Conservation (phyloP, 2,797 vertebrate genomes). For the Lagocephalus sceleratus region DNA sequence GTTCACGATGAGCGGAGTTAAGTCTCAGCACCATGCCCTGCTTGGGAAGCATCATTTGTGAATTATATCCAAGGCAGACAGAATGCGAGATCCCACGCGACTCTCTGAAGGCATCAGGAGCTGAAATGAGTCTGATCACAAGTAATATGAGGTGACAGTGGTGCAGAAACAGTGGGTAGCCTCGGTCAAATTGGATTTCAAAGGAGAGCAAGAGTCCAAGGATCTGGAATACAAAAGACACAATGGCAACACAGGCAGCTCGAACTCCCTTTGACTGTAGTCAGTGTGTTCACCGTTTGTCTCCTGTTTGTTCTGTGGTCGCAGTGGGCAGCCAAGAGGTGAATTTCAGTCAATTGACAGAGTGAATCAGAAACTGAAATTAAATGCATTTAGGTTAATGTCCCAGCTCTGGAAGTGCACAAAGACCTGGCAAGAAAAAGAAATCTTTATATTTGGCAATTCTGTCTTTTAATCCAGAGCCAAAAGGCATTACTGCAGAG, state of each 20-base stretch:
- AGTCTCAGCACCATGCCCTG: slow-evolving; percentile 4
- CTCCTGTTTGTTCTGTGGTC: slow-evolving; percentile 2
- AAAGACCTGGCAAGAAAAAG: neutral
- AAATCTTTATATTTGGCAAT: neutral
- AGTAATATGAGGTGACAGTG: slow-evolving; percentile 28
- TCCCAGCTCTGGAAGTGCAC: slow-evolving; percentile 4
- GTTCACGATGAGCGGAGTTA: slow-evolving; percentile 28
- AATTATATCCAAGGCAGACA: slow-evolving; percentile 44
- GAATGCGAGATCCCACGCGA: slow-evolving; percentile 42
- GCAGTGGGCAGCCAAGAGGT: slow-evolving; percentile 1
- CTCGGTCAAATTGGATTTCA: slow-evolving; percentile 39
- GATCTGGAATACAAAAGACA: slow-evolving; percentile 13
- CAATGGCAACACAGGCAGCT: neutral
- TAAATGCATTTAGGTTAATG: slow-evolving; percentile 10
- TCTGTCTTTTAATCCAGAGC: neutral
- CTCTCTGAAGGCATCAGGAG: slow-evolving; percentile 50
- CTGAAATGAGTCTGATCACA: slow-evolving; percentile 41
- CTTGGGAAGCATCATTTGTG: slow-evolving; percentile 20
- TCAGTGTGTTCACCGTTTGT: slow-evolving; percentile 12
- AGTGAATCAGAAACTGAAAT: slow-evolving; percentile 23
- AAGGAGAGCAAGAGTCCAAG: slow-evolving; percentile 20
- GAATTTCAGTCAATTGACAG: slow-evolving; percentile 18
- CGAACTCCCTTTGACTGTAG: slow-evolving; percentile 7
- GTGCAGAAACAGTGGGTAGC: slow-evolving; percentile 29
- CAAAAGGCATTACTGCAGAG: too few relatives aligned